Conservation (phyloP, 2,888 invertebrate species). For the Yponomeuta plumbellus region DNA sequence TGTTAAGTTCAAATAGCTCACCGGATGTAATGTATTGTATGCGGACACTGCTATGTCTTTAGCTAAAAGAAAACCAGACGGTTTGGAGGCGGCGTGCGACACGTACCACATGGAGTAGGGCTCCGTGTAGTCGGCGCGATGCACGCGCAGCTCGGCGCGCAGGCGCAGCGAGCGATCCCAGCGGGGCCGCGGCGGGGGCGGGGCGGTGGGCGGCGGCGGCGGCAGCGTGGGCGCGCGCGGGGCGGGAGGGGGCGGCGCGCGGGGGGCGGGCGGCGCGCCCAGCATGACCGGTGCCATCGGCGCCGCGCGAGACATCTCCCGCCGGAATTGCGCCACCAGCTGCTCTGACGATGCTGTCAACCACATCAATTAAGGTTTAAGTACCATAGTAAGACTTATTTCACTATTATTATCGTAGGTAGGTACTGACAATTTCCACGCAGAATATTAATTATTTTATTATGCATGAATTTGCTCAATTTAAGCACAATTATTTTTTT, state of each 20-base stretch:
- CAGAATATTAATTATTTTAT: no score
- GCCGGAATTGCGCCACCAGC: constrained; percentile 44
- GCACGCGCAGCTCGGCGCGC: constrained; percentile 45
- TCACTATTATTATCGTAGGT: no score
- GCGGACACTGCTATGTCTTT: neutral
- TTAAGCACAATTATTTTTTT: no score
- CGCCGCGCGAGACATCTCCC: constrained; percentile 38
- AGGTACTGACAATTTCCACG: no score
- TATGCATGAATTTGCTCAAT: no score
- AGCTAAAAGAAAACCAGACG: neutral
- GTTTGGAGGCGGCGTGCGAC: neutral
- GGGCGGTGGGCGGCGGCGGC: constrained; percentile 26
- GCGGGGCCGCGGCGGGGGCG: constrained; percentile 36
- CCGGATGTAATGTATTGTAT: neutral
- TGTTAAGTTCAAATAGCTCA: neutral
- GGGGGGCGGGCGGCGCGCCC: constrained; percentile 14
- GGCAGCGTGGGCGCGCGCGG: constrained; percentile 14
- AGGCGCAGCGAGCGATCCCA: constrained; percentile 41
- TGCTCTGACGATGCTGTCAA: constrained; percentile 29
- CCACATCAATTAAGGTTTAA: neutral
- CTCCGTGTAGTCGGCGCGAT: constrained; percentile 51
- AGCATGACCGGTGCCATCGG: constrained; percentile 40
- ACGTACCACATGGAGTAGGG: constrained; percentile 45
- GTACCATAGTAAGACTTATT: no score
- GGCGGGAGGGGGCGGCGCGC: constrained; percentile 7